Base-by-base conservation (phyloP, 1,140 invertebrate genomes). In the Drosophila lacertosa region DNA sequence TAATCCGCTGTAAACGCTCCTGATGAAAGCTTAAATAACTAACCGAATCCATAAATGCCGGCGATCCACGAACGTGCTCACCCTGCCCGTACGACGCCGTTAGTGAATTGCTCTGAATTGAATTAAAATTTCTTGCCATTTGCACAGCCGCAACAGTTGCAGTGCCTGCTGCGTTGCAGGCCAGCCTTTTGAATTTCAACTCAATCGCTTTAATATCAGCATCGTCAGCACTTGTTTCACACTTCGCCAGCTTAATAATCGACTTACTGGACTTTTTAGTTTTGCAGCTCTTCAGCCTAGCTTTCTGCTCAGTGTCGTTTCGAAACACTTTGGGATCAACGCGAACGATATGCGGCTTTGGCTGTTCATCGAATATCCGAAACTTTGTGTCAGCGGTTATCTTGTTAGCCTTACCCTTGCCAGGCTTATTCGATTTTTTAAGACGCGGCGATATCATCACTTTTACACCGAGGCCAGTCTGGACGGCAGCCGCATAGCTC, bases 401-500 rank as follows among this genome's bases (percentile, higher is more conserved):
- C 35, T 69, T 74, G 22, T 15, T 42, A 10, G 16, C 26, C 39
- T 57, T 48, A 15, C 47, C 20, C 15, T 77, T 66, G 32, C 44
- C 29, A 3, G 35, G 13, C 42, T 67, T 71, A n/a, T 15, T 47
- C 15, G 7, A 33, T 47, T 71, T 77, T 15, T 68, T 81, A 0
- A 75, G 5, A 35, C 75, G 63, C 16, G 77, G 77, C 24, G 75
- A 67, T 54, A 75, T 64, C 29, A 69, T 58, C 4, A 80, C 65
- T 44, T 77, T 80, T 3, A 71, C 58, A 18, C 57, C 54, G n/a
- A 42, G 16, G 3, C 45, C 71, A 18, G 40, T 57, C 37, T 62
- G 65, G 1, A 81, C 67, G 9, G 77, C 77, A 2, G 58, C 77
- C 10, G 77, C 76, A 53, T 81, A 81, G 18, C 66, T 81, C 75